phyloP scores from a whole-genome alignment of 1,140 invertebrate species.

The Chrysoperla carnea region DNA sequence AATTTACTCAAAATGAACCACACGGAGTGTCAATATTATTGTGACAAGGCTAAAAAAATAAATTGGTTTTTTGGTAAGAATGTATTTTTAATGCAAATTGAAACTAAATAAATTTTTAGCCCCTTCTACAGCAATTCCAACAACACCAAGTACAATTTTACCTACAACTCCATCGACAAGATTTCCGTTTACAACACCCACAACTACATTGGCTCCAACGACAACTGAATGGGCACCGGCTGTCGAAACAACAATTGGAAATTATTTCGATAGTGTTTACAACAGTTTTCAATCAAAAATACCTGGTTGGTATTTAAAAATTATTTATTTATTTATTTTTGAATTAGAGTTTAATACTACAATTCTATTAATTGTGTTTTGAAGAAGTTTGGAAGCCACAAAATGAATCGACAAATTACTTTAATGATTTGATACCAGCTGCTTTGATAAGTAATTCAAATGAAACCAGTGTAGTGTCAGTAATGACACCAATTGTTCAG shows the following conservation, averaged over 20 bases:
- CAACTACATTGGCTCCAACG: conserved; percentile 14
- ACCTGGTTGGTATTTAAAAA: no score
- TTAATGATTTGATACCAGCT: conserved; percentile 15
- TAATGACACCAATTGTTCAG: conserved; percentile 14
- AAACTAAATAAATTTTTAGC: no score
- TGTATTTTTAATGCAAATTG: no score
- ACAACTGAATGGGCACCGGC: conserved; percentile 16
- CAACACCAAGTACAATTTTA: conserved; percentile 4
- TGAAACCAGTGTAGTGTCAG: conserved; percentile 9
- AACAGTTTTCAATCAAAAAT: no score
- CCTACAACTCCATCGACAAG: conserved; percentile 5
- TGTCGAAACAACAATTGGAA: conserved; percentile 21
- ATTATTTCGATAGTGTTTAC: conserved; percentile 20
- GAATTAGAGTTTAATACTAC: no score
- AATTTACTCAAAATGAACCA: no score
- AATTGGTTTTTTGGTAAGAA: no score
- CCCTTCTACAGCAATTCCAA: background rate
- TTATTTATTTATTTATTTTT: no score
- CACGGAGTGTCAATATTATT: no score
- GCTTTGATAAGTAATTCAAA: conserved; percentile 12
- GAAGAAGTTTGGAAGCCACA: no score
- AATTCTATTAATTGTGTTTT: no score
- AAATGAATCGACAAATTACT: background rate
- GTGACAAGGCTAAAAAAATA: no score
- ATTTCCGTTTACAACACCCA: conserved; percentile 18